These are phyloP conservation scores for Galerucella pusilla DNA, from an alignment of 2,888 invertebrate genomes.

Conservation along the genomic window DNA sequence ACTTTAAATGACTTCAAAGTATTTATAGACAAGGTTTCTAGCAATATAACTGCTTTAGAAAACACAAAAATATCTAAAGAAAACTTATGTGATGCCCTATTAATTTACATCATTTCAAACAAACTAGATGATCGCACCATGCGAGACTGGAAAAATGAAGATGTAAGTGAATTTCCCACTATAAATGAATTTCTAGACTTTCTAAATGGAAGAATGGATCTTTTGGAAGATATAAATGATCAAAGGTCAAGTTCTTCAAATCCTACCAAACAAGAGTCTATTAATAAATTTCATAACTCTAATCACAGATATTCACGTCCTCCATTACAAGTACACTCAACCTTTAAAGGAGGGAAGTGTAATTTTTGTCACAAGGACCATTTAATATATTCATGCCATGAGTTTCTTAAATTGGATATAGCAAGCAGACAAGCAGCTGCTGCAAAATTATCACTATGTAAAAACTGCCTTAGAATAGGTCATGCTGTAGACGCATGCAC, in stretches of 20 bases:
- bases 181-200: no score
- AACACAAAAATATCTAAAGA: constrained; percentile 23
- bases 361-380: constrained; percentile 12
- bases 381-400: background rate
- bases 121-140: no score
- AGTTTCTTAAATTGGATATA: no score
- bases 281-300: constrained; percentile 8
- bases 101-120: no score
- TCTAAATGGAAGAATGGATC: constrained; percentile 18
- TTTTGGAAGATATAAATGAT: constrained; percentile 21
- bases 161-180: no score
- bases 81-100: background rate
- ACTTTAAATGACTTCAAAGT: constrained; percentile 3
- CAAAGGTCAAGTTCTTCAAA: background rate
- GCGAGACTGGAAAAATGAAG: no score
- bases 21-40: constrained; percentile 22
- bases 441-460: no score
- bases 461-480: no score
- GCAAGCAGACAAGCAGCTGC: no score
- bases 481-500: no score
- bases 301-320: constrained; percentile 9
- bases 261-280: background rate
- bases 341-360: constrained; percentile 5
- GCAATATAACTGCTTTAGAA: constrained; percentile 11
- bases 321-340: constrained; percentile 8